Evolutionary conservation across 2,888 invertebrate species (phyloP).

Genomic region (Synergus itoensis): DNA sequence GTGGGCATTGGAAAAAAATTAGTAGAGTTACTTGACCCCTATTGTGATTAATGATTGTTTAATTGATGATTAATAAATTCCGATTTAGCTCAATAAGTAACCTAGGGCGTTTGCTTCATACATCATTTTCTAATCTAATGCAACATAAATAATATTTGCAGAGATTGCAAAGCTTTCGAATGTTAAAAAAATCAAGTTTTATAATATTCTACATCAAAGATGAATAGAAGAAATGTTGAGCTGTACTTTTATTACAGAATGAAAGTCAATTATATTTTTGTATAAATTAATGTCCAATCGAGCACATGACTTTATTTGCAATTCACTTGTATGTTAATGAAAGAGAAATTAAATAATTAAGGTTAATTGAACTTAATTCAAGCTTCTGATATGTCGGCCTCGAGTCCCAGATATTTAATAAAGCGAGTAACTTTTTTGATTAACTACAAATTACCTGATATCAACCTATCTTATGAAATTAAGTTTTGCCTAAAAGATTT

Average conservation of each 20-base stretch:
- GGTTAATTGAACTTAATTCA: slow-evolving; percentile 34
- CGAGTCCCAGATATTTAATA: slow-evolving; percentile 11
- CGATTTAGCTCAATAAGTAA: slow-evolving; percentile 44
- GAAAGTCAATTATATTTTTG: not conserved
- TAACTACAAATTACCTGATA: not conserved
- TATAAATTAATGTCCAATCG: not conserved
- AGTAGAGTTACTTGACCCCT: slow-evolving; percentile 59
- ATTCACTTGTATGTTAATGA: slow-evolving; percentile 20
- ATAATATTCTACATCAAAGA: no score
- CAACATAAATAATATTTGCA: not conserved
- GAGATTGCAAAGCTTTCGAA: no score
- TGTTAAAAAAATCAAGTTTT: no score
- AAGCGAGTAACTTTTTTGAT: not conserved
- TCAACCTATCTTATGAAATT: not conserved
- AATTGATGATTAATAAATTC: slow-evolving; percentile 66
- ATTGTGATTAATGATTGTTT: slow-evolving; percentile 65
- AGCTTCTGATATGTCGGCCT: slow-evolving; percentile 16
- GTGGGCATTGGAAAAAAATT: slow-evolving; percentile 26
- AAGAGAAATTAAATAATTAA: slow-evolving; percentile 42
- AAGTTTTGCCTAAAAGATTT: not conserved
- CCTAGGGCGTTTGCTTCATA: slow-evolving; percentile 60
- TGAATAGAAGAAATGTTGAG: not conserved
- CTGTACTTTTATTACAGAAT: not conserved
- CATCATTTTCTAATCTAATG: slow-evolving; percentile 51
- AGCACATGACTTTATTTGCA: slow-evolving; percentile 18